Base-by-base conservation (phyloP, 2,797 vertebrate species). In the Bradypus variegatus region DNA sequence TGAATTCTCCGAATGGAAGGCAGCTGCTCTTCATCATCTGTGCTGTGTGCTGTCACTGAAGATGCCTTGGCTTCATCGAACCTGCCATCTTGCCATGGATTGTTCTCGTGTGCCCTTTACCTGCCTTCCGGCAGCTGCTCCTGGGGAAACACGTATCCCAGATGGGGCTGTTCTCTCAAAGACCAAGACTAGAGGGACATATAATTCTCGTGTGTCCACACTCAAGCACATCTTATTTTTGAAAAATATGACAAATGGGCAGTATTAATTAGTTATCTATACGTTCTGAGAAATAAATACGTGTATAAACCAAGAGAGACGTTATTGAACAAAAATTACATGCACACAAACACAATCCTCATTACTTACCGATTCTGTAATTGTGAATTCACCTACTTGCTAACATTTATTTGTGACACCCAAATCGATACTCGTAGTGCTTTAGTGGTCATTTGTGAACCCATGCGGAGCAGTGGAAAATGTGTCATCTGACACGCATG, bases 11-110 rank as follows among this genome's bases (percentile, higher is more conserved):
- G 41, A 48, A 33, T 0, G 33, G 58, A 11, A 50, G 0, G 2
- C 19, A 12, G 58, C 19, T 12, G 18, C 18, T 3, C 29, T n/a
- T n/a, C 1, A 1, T 16, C 55, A n/a, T 53, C n/a, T 27, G 23
- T 50, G 64, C 18, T 16, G 2, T 15, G 1, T 38, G 53, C 64
- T 25, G n/a, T 76, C 70, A 1, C 53, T 23, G 18, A 31, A 25
- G 88, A 23, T 7, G 31, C 16, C 16, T 8, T 0, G 13, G 23
- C 23, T 33, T 13, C 16, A 31, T 3, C 1, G n/a, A 38, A 31
- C 11, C 60, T 0, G 8, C 27, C 10, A 0, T 2, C 65, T 3
- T 0, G 0, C 78, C n/a, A 8, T 29, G 15, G 88, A 1, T 25
- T 16, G 16, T 55, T 55, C 45, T 82, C 31, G 13, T 16, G 23